These are phyloP conservation scores for Cydia strobilella DNA, from an alignment of 1,140 invertebrate genomes.

Conservation along the genomic window DNA sequence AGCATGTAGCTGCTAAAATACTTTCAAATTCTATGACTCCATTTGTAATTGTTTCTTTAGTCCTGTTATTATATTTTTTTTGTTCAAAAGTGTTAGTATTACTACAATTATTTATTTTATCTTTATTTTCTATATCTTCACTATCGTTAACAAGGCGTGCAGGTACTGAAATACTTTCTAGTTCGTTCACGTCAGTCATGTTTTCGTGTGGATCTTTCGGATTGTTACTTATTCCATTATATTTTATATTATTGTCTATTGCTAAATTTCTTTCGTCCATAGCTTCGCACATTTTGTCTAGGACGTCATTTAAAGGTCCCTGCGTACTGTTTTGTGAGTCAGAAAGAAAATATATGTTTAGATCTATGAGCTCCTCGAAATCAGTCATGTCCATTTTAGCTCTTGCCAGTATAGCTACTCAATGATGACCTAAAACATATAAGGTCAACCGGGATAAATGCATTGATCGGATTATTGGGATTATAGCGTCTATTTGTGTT, in stretches of 20 bases:
- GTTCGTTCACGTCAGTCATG: no score
- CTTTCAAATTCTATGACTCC: not conserved
- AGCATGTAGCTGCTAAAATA: not conserved
- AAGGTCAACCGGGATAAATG: not conserved
- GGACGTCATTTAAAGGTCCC: not conserved
- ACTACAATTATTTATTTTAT: not conserved
- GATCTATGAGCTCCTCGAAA: constrained; percentile 7
- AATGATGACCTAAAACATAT: not conserved
- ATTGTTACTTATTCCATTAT: not conserved
- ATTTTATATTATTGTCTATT: not conserved
- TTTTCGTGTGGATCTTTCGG: no score
- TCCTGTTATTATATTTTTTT: not conserved
- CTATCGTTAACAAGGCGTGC: not conserved
- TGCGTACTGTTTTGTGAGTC: not conserved
- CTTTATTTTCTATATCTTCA: not conserved
- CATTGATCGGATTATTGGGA: no score
- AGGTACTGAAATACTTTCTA: no score
- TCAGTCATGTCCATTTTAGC: constrained; percentile 5
- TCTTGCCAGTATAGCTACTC: not conserved
- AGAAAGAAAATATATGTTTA: not conserved
- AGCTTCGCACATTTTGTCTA: constrained; percentile 8
- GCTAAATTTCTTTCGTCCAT: not conserved
- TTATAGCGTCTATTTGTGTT: no score
- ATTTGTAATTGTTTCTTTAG: not conserved
- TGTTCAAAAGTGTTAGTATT: not conserved